phyloP scores from a whole-genome alignment of 1,140 invertebrate genomes.

The Leptinotarsa lineolata region DNA sequence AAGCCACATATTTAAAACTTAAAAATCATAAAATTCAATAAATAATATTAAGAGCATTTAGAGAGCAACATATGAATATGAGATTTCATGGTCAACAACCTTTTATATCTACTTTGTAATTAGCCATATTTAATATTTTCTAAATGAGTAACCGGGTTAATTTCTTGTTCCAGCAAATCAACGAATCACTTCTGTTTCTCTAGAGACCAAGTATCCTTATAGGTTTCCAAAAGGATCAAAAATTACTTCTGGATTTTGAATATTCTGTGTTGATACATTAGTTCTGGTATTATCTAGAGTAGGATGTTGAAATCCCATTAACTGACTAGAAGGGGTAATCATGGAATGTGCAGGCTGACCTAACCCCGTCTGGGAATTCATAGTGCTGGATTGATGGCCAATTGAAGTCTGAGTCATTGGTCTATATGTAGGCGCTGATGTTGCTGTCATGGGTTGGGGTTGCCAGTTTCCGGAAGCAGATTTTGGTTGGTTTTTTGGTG shows the following conservation, averaged over 20 bases:
- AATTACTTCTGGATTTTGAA: constrained; percentile 44
- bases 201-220: constrained; percentile 38
- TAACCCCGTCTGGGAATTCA: constrained; percentile 38
- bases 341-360: constrained; percentile 60
- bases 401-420: constrained; percentile 82
- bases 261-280: constrained; percentile 32
- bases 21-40: too few relatives aligned
- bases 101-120: background rate
- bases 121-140: background rate
- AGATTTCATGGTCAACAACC: background rate
- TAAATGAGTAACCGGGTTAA: background rate
- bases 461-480: constrained; percentile 69
- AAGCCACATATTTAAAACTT: too few relatives aligned
- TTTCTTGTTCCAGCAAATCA: background rate
- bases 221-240: constrained; percentile 56
- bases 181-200: background rate
- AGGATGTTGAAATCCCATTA: constrained; percentile 36
- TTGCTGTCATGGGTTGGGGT: constrained; percentile 79
- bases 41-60: background rate
- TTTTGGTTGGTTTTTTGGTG: constrained; percentile 81
- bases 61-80: background rate
- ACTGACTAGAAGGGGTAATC: constrained; percentile 33
- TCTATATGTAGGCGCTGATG: constrained; percentile 64
- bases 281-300: constrained; percentile 47
- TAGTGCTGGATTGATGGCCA: constrained; percentile 31